These are phyloP conservation scores for Rotaria magnacalcarata DNA, from an alignment of 2,888 invertebrate species.

Conservation along the genomic window DNA sequence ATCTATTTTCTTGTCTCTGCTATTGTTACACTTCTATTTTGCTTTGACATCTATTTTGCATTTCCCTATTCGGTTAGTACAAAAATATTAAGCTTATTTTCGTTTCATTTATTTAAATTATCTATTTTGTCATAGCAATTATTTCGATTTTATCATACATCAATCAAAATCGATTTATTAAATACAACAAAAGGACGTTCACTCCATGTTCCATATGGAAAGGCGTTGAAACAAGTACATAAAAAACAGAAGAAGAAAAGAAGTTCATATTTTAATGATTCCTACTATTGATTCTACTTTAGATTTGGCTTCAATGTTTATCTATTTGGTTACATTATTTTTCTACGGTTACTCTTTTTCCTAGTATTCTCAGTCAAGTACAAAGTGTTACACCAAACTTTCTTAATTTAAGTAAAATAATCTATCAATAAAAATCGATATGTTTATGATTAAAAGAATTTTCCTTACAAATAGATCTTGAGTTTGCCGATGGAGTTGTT, in stretches of 20 bases:
- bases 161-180: neutral
- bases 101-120: neutral
- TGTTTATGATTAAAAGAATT: too few relatives aligned
- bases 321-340: neutral
- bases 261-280: too few relatives aligned
- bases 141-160: constrained; percentile 35
- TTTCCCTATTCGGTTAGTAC: constrained; percentile 15
- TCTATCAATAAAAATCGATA: neutral
- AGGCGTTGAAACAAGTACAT: neutral
- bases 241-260: neutral
- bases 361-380: neutral
- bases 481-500: neutral
- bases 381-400: constrained; percentile 4
- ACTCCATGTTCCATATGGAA: neutral
- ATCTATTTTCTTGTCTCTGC: constrained; percentile 23
- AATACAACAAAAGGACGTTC: constrained; percentile 15
- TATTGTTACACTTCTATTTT: neutral
- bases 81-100: neutral
- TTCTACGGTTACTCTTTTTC: constrained; percentile 3
- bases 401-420: neutral
- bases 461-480: neutral
- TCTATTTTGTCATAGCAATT: neutral
- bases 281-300: neutral
- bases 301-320: constrained; percentile 16
- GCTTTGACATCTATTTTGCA: constrained; percentile 17